phyloP scores from a whole-genome alignment of 2,797 vertebrate genomes.

The Coregonus ussuriensis region DNA sequence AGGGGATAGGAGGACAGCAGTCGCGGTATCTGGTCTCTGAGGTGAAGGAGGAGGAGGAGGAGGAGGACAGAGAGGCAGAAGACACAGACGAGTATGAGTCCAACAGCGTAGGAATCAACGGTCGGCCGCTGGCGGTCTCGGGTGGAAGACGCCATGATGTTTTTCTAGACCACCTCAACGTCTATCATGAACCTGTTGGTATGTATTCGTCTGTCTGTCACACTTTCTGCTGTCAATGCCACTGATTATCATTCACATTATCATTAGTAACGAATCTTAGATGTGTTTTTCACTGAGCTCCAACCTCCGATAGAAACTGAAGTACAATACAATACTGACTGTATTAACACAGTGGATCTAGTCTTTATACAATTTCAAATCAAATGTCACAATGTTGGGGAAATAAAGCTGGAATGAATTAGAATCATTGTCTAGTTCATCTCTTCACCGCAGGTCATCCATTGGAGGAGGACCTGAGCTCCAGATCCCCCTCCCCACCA shows the following conservation, averaged over 20 bases:
- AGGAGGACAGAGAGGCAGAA: constrained; percentile 52
- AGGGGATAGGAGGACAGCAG: constrained; percentile 21
- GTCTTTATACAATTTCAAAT: neutral
- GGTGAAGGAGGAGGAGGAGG: constrained; percentile 47
- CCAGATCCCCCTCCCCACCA: constrained; percentile 32
- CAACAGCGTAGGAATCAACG: constrained; percentile 19
- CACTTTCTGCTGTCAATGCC: neutral
- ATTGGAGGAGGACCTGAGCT: constrained; percentile 33
- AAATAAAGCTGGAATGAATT: neutral
- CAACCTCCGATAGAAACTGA: neutral
- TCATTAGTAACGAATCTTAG: neutral
- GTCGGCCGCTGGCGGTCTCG: constrained; percentile 3
- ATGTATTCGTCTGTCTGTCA: constrained; percentile 15
- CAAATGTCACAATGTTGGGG: neutral
- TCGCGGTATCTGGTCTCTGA: constrained; percentile 32
- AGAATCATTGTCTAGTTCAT: neutral
- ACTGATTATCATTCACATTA: neutral
- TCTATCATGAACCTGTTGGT: constrained; percentile 33
- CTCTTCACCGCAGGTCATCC: constrained; percentile 35
- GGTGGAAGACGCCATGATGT: neutral
- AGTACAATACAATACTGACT: neutral
- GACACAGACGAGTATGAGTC: constrained; percentile 53
- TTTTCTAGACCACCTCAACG: constrained; percentile 22
- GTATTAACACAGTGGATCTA: neutral
- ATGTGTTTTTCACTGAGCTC: neutral